Base-by-base conservation (phyloP, 2,797 vertebrate genomes). In the Sylvilagus floridanus region DNA sequence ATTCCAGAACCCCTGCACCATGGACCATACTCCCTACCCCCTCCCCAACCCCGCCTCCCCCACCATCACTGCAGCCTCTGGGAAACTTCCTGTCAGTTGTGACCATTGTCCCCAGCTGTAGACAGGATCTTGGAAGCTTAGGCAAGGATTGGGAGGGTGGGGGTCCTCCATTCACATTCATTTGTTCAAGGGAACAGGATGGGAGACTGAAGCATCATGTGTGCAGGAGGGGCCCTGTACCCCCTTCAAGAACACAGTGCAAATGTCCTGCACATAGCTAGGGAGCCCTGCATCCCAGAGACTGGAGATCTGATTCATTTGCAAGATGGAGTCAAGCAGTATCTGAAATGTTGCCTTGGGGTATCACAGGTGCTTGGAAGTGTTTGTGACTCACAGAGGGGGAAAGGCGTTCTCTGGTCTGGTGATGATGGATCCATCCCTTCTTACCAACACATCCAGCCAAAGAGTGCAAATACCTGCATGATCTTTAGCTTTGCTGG, bases 181-280 rank as follows among this genome's bases (percentile, higher is more conserved):
- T 30, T 35, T 84, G 62, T 79, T 35, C 73, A 30, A 26, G 65
- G 87, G 71, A 65, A 9, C 30, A 13, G 65, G 77, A 28, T 28
- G 76, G 62, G 66, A 84, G 69, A 32, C 66, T 4, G 0, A 28
- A 68, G 26, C 3, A 0, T 0, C 0, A 0, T 22, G 4, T 19
- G 57, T 30, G 24, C 21, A 42, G 35, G 78, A 62, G 47, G 5
- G 77, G 24, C 63, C n/a, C 7, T 10, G 11, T 35, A 35, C 47
- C 21, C 8, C 37, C 76, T 71, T 75, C 32, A 7, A 71, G 66
- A 73, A 65, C 82, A 50, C 68, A 75, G 24, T 60, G 65, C 72
- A 50, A 5, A 72, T 32, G 42, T 42, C 28, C n/a, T 28, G 66
- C 22, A 16, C 37, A 5, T n/a, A 19, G 54, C 26, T 19, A 22